Evolutionary conservation across 2,888 invertebrate species (phyloP), one percentile per base, ranked within the genome.

Genomic region (Hypomecis punctinalis): DNA sequence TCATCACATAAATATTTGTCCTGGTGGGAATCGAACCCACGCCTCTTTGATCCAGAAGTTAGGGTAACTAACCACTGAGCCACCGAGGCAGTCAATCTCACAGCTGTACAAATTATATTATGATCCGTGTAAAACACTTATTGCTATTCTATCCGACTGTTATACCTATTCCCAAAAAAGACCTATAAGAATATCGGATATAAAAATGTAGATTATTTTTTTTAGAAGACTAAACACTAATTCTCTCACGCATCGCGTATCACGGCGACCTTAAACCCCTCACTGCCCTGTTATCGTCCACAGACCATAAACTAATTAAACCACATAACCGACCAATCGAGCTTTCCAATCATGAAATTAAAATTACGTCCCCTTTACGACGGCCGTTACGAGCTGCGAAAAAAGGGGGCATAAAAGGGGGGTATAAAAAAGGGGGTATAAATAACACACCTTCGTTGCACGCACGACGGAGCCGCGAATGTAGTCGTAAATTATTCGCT

Each of bases 341-440:
- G 91, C 90, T 91, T 91, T 91, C 91, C 92, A 92, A 92, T 93
- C 92, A 91, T 88, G 91, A 90, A 91, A 92, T 92, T 92, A 91
- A 92, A 92, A 92, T 91, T 85, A 90, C 88, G 90, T 91, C 91
- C 91, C 90, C 86, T 92, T 93, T 92, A 93, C 86, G 77, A 80
- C 88, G 76, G 85, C 87, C 85, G 91, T 93, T 93, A 93, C 91
- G 93, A 93, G 91, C 93, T 93, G 93, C 93, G 91, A 93, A 93
- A 93, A 93, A 93, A 93, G 92, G 91, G 91, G 88, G 88, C 85
- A 91, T 91, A 91, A 90, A 92, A 90, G 90, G 86, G 88, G 87
- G 89, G 56, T 84, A 90, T 91, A 91, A 90, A 91, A 92, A 90
- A 90, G 86, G 88, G 88, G 88, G 84, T 87, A 92, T 93, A 92